These are phyloP conservation scores for Actenoides hombroni DNA, from an alignment of 2,113 vertebrate genomes.

Conservation along the genomic window DNA sequence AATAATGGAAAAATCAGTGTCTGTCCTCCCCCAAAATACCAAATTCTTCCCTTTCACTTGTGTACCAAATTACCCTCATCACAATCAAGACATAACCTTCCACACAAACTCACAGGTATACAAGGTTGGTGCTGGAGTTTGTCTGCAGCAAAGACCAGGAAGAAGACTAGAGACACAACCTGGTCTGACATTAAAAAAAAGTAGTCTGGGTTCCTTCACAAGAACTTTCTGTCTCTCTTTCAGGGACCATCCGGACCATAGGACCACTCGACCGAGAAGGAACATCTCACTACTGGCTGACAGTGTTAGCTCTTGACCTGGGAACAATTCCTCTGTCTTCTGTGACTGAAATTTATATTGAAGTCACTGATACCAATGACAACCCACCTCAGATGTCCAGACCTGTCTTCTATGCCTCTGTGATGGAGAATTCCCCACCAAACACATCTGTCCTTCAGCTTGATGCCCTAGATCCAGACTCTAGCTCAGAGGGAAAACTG, in stretches of 20 bases:
- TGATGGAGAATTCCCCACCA: constrained; percentile 83
- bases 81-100: not conserved
- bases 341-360: constrained; percentile 90
- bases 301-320: constrained; percentile 85
- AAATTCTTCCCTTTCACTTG: not conserved
- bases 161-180: not conserved
- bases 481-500: constrained; percentile 83
- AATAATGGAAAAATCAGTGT: not conserved
- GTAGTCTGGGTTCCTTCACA: not conserved
- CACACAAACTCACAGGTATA: not conserved
- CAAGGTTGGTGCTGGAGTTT: not conserved
- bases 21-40: not conserved
- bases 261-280: constrained; percentile 85
- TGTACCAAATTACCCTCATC: not conserved
- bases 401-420: constrained; percentile 86
- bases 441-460: constrained; percentile 82
- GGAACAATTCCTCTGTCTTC: constrained; percentile 85
- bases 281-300: constrained; percentile 87
- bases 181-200: not conserved
- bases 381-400: constrained; percentile 88
- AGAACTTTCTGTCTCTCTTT: not conserved
- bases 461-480: constrained; percentile 84
- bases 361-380: constrained; percentile 92
- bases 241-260: constrained; percentile 86
- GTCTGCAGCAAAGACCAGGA: not conserved